phyloP scores from a whole-genome alignment of 1,140 invertebrate genomes.

The Rhagoletis pomonella region DNA sequence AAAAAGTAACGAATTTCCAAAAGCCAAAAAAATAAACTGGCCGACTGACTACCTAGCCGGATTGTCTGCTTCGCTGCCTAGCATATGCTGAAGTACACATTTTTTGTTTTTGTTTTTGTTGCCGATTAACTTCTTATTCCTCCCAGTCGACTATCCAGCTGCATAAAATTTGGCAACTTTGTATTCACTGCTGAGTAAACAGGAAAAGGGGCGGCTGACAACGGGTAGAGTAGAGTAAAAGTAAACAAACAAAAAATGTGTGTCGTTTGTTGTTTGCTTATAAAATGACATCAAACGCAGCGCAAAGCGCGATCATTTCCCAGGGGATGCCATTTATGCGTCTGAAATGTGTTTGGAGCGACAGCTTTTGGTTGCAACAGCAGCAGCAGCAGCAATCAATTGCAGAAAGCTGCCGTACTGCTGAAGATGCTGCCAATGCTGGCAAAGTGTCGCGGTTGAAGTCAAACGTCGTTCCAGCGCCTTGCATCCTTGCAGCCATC shows the following conservation, averaged over 20 bases:
- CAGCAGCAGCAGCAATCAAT: constrained; percentile 3
- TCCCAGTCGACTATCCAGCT: background rate
- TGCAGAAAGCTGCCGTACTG: background rate
- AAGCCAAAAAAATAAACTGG: background rate
- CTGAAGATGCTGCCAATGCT: background rate
- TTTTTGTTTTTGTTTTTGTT: background rate
- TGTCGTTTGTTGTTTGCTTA: background rate
- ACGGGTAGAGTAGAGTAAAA: background rate
- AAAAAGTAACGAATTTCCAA: background rate
- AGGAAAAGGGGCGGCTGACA: background rate
- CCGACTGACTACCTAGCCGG: background rate
- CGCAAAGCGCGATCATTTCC: background rate
- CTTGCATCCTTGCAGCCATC: background rate
- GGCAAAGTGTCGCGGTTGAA: background rate
- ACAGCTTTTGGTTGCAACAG: no score
- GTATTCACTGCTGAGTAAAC: background rate
- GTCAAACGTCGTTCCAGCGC: background rate
- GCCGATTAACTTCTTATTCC: background rate
- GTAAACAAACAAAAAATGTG: background rate
- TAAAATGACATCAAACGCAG: constrained; percentile 54
- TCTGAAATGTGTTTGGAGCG: no score
- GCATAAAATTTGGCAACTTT: constrained; percentile 31
- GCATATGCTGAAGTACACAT: background rate
- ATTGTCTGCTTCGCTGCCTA: background rate
- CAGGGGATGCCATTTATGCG: constrained; percentile 12